Conservation (phyloP, 2,888 invertebrate genomes). For the Cantharis flavilabris region DNA sequence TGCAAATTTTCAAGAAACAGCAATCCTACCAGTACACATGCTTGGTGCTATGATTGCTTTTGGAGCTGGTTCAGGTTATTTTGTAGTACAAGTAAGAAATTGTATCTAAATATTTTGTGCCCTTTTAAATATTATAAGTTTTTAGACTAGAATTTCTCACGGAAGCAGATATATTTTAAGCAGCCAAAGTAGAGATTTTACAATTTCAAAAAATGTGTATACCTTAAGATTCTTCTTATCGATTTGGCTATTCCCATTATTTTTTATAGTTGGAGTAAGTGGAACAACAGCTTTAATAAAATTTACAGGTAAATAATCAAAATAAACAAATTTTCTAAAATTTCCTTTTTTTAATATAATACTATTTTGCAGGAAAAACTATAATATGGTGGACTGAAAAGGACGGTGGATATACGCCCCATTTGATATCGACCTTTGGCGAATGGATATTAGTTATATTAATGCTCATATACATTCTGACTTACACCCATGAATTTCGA, state of each 20-base stretch:
- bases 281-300: neutral
- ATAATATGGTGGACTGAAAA: neutral
- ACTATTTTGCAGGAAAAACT: neutral
- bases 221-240: neutral
- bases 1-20: slow-evolving; percentile 31
- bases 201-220: neutral
- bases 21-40: slow-evolving; percentile 12
- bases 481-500: neutral
- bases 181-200: neutral
- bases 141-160: slow-evolving; percentile 10
- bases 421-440: neutral
- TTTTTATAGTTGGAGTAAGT: neutral
- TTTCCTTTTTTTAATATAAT: too few species aligned
- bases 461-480: neutral
- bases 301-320: slow-evolving; percentile 1
- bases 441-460: neutral
- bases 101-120: neutral
- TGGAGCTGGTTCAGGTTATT: slow-evolving; percentile 14
- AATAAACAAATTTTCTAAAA: too few species aligned
- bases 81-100: slow-evolving; percentile 21
- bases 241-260: neutral
- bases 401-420: neutral
- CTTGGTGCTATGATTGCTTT: slow-evolving; percentile 28
- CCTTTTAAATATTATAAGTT: neutral
- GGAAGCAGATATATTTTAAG: neutral